Evolutionary conservation across 1,140 invertebrate species (phyloP).

Genomic region (Drosophila busckii): DNA sequence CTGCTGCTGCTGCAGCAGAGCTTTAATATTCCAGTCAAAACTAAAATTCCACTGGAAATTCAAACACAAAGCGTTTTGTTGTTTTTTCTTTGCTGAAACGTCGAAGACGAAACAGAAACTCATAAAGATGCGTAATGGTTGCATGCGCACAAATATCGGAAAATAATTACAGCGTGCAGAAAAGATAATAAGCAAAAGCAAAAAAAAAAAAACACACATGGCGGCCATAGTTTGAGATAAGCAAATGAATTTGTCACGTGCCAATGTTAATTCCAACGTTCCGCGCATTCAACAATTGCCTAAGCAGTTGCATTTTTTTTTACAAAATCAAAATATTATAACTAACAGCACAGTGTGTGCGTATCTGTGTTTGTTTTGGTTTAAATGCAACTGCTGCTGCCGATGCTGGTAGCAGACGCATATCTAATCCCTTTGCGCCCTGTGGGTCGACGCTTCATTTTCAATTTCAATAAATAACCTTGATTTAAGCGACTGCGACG

Average conservation of each 20-base stretch:
- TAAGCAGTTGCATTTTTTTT: conserved; percentile 19
- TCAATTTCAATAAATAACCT: conserved; percentile 77
- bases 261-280: conserved; percentile 1
- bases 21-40: no score
- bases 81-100: conserved; percentile 10
- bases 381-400: no score
- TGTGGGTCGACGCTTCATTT: conserved; percentile 64
- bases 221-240: not conserved
- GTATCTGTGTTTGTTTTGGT: conserved; percentile 13
- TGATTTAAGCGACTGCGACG: conserved; percentile 67
- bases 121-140: conserved; percentile 71
- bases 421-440: not conserved
- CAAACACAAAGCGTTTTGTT: not conserved
- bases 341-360: conserved; percentile 1
- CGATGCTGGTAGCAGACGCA: no score
- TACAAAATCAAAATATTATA: no score
- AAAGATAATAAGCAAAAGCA: conserved; percentile 4
- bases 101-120: conserved; percentile 41
- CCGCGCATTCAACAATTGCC: conserved; percentile 69
- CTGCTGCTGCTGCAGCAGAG: no score
- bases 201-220: conserved; percentile 5
- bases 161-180: conserved; percentile 54
- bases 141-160: conserved; percentile 68
- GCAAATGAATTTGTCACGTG: conserved; percentile 24
- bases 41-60: not conserved